phyloP scores from a whole-genome alignment of 2,888 invertebrate species.

The Rhagonycha lutea region DNA sequence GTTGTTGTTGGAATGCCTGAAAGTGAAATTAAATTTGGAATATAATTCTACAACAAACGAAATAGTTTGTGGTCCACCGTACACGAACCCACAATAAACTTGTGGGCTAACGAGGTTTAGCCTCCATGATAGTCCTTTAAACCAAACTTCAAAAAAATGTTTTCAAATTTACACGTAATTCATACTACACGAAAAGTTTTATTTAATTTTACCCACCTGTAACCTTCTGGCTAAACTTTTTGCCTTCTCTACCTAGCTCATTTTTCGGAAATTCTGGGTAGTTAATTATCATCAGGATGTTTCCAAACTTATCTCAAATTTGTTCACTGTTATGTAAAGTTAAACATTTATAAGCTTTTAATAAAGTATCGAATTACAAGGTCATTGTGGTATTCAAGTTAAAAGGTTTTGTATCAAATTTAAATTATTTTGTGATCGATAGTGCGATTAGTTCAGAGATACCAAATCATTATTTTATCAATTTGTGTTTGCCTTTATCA shows the following conservation, averaged over 20 bases:
- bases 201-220: too few relatives aligned
- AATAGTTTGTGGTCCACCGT: too few relatives aligned
- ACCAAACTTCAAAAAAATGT: too few relatives aligned
- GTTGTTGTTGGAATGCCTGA: too few relatives aligned
- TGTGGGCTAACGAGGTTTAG: too few relatives aligned
- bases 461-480: neutral
- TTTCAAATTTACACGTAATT: too few relatives aligned
- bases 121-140: too few relatives aligned
- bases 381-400: conserved; percentile 10
- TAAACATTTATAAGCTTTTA: conserved; percentile 25
- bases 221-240: neutral
- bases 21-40: too few relatives aligned
- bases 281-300: neutral
- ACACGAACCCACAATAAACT: too few relatives aligned
- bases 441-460: neutral
- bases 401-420: conserved; percentile 19
- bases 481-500: neutral
- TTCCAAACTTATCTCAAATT: neutral
- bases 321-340: conserved; percentile 20
- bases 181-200: too few relatives aligned
- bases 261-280: neutral
- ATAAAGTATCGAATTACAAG: conserved; percentile 24
- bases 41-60: too few relatives aligned
- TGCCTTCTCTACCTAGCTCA: too few relatives aligned
- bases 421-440: neutral